A percentile compares a stretch with the other conserved stretches of the same genome.
Conservation (phyloP, 2,888 invertebrate genomes). For the Palloptera scutellata region DNA sequence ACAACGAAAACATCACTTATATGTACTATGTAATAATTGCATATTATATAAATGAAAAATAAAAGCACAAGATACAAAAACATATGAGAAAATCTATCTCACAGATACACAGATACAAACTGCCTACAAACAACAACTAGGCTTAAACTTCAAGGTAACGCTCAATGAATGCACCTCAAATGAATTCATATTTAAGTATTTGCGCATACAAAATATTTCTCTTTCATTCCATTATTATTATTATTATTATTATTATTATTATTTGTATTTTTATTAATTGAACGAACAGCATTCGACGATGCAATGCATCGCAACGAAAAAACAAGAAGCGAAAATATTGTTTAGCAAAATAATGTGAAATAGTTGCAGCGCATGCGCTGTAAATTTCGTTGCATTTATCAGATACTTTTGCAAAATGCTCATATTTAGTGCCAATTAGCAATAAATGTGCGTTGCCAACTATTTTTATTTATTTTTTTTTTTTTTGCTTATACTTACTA, state of each 20-base stretch:
- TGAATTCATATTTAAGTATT: too few relatives aligned
- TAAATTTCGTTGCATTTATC: slow-evolving; percentile 56
- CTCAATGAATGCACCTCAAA: not conserved
- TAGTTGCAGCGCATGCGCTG: not conserved
- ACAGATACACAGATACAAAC: not conserved
- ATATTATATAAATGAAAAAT: not conserved
- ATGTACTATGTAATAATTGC: not conserved
- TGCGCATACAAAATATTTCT: too few relatives aligned
- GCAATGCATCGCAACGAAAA: too few relatives aligned
- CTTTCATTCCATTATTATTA: too few relatives aligned
- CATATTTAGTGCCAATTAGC: not conserved
- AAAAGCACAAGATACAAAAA: not conserved
- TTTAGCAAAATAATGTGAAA: too few relatives aligned
- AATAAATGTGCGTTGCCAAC: too few relatives aligned
- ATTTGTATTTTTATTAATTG: slow-evolving; percentile 1
- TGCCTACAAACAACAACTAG: too few relatives aligned
- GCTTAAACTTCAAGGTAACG: slow-evolving; percentile 4
- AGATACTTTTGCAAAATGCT: slow-evolving; percentile 33
- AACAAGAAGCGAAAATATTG: too few relatives aligned
- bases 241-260: too few relatives aligned
- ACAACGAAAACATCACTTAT: too few relatives aligned
- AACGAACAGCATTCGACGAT: not conserved
- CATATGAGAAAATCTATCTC: slow-evolving; percentile 7
- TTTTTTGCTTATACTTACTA: not conserved
- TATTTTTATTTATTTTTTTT: too few relatives aligned